These are phyloP conservation scores for Danionella cerebrum DNA, from an alignment of 2,113 vertebrate species.

Conservation along the genomic window DNA sequence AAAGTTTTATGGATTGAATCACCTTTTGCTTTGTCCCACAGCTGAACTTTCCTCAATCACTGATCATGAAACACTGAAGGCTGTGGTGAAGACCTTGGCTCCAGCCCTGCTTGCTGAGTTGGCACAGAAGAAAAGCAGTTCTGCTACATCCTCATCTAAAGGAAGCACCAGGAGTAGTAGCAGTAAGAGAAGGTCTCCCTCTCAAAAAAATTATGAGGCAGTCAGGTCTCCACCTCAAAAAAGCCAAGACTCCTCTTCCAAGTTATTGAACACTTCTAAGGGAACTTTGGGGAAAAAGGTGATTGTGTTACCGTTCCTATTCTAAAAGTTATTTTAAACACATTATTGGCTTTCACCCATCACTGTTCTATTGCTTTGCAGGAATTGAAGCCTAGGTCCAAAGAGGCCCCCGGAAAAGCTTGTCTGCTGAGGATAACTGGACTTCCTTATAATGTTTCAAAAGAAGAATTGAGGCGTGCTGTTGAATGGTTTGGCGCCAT, in stretches of 20 bases:
- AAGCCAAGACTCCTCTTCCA: not conserved
- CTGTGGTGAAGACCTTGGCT: conserved; percentile 37
- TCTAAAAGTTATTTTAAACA: too few species aligned
- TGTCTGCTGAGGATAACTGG: conserved; percentile 40
- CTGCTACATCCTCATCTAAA: conserved; percentile 15
- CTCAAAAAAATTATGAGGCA: conserved; percentile 32
- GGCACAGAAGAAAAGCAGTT: conserved; percentile 27
- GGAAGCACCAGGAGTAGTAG: not conserved
- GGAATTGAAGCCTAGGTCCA: conserved; percentile 26
- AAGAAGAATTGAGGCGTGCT: conserved; percentile 65
- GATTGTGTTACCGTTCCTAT: not conserved
- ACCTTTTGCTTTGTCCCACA: not conserved
- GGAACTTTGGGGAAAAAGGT: not conserved
- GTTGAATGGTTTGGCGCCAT: conserved; percentile 72
- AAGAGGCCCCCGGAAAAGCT: conserved; percentile 19
- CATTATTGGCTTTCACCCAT: too few species aligned
- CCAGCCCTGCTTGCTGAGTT: conserved; percentile 39
- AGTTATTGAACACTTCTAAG: conserved; percentile 4
- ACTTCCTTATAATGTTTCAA: conserved; percentile 62
- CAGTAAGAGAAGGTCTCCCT: not conserved
- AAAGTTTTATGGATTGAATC: not conserved
- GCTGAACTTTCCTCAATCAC: conserved; percentile 28
- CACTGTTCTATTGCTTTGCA: too few species aligned
- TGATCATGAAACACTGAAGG: conserved; percentile 32
- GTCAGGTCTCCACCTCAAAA: not conserved